Percentiles rank a stretch among this genome's conserved stretches.
Evolutionary conservation across 1,140 invertebrate genomes (phyloP).

Genomic region (Cydia fagiglandana): DNA sequence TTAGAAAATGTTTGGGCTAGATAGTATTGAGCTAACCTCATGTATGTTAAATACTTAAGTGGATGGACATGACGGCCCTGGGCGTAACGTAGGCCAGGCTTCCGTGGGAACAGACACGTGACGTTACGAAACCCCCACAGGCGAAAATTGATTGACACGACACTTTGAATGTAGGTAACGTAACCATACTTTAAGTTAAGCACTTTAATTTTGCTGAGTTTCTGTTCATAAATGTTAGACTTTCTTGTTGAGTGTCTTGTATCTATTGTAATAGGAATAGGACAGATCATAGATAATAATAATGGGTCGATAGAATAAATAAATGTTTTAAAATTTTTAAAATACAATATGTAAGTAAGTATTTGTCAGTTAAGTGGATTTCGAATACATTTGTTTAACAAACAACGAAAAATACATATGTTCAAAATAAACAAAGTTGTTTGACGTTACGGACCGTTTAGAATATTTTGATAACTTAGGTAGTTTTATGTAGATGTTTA

Average conservation of each 20-base stretch:
- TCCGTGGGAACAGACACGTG: conserved; percentile 75
- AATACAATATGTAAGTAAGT: too few species aligned
- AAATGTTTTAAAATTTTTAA: too few species aligned
- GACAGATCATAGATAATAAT: too few species aligned
- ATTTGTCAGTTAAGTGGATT: too few species aligned
- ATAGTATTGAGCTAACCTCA: conserved; percentile 73
- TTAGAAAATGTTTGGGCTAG: conserved; percentile 70
- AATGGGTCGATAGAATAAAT: too few species aligned
- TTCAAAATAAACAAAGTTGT: too few species aligned
- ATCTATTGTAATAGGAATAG: neutral
- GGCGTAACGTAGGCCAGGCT: conserved; percentile 67
- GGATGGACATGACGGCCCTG: conserved; percentile 72
- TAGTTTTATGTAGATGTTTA: too few species aligned
- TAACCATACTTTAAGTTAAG: conserved; percentile 13
- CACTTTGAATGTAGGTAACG: conserved; percentile 38
- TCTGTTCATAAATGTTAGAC: neutral
- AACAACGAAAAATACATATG: too few species aligned
- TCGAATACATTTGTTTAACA: too few species aligned
- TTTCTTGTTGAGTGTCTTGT: neutral
- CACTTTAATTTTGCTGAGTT: conserved; percentile 3
- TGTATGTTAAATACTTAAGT: conserved; percentile 77
- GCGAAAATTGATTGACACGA: conserved; percentile 76
- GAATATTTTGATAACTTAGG: too few species aligned
- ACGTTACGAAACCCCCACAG: conserved; percentile 72
- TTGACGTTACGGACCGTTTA: too few species aligned